Conservation (phyloP, 1,140 invertebrate genomes). For the Eulimnadia texana region DNA sequence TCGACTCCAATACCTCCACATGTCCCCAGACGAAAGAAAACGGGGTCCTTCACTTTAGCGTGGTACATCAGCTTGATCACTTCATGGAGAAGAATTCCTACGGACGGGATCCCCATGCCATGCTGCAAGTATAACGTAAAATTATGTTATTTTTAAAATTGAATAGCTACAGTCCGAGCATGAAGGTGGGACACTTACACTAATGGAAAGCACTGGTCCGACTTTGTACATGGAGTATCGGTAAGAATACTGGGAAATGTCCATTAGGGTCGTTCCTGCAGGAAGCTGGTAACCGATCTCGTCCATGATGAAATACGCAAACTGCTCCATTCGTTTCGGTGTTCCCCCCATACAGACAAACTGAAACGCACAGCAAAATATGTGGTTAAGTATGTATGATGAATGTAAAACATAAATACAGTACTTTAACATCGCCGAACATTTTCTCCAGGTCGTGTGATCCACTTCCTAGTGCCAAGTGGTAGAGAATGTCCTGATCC, state of each 20-base stretch:
- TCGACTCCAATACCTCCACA: conserved; percentile 83
- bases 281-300: conserved; percentile 80
- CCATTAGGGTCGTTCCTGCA: conserved; percentile 65
- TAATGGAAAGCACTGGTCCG: conserved; percentile 77
- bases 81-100: conserved; percentile 83
- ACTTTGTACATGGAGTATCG: conserved; percentile 96
- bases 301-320: conserved; percentile 76
- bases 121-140: conserved; percentile 44
- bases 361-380: conserved; percentile 44
- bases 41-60: conserved; percentile 67
- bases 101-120: conserved; percentile 85
- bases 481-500: conserved; percentile 89
- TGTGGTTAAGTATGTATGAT: no score
- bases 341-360: conserved; percentile 98
- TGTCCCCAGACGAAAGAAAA: conserved; percentile 84
- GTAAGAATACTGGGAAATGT: conserved; percentile 84
- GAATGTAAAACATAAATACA: no score
- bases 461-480: conserved; percentile 76
- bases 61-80: conserved; percentile 87
- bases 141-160: no score
- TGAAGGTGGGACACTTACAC: conserved; percentile 68
- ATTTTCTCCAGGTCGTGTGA: conserved; percentile 82
- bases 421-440: conserved; percentile 94
- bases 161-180: no score
- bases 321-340: conserved; percentile 82